Conservation (phyloP, 2,797 vertebrate genomes). For the Scleropages formosus region DNA sequence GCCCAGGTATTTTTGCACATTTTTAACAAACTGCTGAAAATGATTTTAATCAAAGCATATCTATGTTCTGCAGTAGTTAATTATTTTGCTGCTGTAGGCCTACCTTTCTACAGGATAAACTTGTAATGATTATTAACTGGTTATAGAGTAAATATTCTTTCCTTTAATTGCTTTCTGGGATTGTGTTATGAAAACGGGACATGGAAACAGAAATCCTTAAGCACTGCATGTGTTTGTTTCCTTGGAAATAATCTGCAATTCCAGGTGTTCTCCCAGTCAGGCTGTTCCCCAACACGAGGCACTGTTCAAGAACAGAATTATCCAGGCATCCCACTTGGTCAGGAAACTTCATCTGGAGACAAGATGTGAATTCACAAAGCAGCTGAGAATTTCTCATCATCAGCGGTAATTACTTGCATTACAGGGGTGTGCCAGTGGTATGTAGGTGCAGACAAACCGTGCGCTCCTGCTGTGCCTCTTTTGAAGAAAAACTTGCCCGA, state of each 20-base stretch:
- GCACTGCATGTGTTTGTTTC: not conserved
- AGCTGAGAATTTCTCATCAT: conserved; percentile 19
- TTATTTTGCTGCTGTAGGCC: conserved; percentile 5
- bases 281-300: conserved; percentile 10
- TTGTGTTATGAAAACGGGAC: not conserved
- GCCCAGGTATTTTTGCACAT: not conserved
- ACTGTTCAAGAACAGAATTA: conserved; percentile 8
- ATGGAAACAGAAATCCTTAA: not conserved
- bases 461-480: conserved; percentile 5
- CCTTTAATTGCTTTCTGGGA: not conserved
- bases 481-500: conserved; percentile 59
- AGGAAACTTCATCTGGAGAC: conserved; percentile 2
- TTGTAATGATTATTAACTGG: not conserved
- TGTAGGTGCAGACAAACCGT: not conserved
- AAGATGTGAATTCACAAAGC: conserved; percentile 15
- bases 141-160: not conserved
- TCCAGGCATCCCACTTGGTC: not conserved
- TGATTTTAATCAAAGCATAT: conserved; percentile 2
- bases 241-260: conserved; percentile 16
- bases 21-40: not conserved
- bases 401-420: conserved; percentile 23
- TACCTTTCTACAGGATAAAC: not conserved
- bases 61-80: conserved; percentile 5
- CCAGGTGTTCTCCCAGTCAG: conserved; percentile 23
- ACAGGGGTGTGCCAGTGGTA: not conserved